Evolutionary conservation across 2,797 vertebrate genomes (phyloP).

Genomic region (Eutrigla gurnardus): DNA sequence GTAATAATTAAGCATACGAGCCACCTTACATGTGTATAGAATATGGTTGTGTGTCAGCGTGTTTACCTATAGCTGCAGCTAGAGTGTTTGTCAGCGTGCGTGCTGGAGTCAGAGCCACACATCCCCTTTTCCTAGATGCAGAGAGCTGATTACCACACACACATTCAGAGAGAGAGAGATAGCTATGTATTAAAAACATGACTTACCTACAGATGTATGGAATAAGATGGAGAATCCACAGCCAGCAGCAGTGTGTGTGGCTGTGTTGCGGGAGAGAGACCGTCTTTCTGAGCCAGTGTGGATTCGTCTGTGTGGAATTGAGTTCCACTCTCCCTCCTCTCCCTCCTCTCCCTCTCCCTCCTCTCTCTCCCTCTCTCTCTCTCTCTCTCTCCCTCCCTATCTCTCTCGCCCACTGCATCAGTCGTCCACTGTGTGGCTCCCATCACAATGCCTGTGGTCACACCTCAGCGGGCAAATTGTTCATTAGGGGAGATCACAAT

Average conservation of each 20-base stretch:
- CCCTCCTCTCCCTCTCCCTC: slow-evolving; percentile 32
- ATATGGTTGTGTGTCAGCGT: slow-evolving; percentile 23
- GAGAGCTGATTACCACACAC: slow-evolving; percentile 44
- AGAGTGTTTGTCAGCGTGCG: slow-evolving; percentile 32
- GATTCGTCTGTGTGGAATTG: slow-evolving; percentile 65
- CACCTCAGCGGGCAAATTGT: slow-evolving; percentile 84
- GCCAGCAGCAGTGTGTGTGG: slow-evolving; percentile 61
- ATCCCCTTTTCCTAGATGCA: slow-evolving; percentile 17
- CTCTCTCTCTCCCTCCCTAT: slow-evolving; percentile 23
- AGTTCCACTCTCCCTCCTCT: slow-evolving; percentile 68
- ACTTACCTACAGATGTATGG: slow-evolving; percentile 75
- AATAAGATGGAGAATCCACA: slow-evolving; percentile 71
- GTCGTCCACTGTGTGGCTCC: slow-evolving; percentile 68
- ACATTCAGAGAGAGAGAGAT: slow-evolving; percentile 22
- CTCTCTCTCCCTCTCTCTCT: slow-evolving; percentile 32
- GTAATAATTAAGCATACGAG: slow-evolving; percentile 10
- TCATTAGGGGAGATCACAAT: slow-evolving; percentile 70
- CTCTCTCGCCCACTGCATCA: slow-evolving; percentile 76
- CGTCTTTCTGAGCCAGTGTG: slow-evolving; percentile 61
- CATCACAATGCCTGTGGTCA: slow-evolving; percentile 79
- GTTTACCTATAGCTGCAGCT: slow-evolving; percentile 50
- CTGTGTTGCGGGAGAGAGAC: slow-evolving; percentile 59
- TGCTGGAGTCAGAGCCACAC: slow-evolving; percentile 44
- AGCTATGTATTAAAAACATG: slow-evolving; percentile 27
- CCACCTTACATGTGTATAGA: slow-evolving; percentile 12